A percentile compares a stretch with the other conserved stretches of the same genome.
Evolutionary conservation across 2,797 vertebrate species (phyloP).

Genomic region (Emys orbicularis): DNA sequence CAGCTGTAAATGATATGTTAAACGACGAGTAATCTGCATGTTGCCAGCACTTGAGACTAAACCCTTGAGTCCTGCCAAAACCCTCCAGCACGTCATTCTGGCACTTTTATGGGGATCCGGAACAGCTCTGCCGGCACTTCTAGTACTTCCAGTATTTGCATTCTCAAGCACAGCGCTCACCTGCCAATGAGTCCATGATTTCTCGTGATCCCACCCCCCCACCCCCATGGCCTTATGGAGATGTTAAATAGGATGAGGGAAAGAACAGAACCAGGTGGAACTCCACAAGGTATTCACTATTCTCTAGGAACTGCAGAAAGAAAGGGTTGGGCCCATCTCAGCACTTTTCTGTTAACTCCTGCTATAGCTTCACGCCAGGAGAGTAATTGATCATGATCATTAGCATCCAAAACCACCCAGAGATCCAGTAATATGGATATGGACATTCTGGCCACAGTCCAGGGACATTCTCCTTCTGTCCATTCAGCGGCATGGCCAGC

Average conservation of each 20-base stretch:
- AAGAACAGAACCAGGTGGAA: neutral
- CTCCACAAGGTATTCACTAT: neutral
- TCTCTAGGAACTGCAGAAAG: accelerated
- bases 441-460: neutral
- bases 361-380: neutral
- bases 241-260: neutral
- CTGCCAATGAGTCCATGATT: neutral
- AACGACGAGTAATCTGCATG: neutral
- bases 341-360: neutral
- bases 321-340: accelerated
- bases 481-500: neutral
- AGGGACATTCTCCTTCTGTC: neutral
- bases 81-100: neutral
- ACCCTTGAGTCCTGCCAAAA: neutral
- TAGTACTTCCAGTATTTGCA: neutral
- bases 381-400: neutral
- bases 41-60: neutral
- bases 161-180: neutral
- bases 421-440: accelerated
- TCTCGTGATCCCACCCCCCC: too few relatives aligned
- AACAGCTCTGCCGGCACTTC: neutral
- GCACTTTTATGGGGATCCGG: neutral
- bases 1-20: neutral
- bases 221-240: neutral
- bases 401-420: neutral